These are phyloP conservation scores for Barnardius zonarius DNA, from an alignment of 2,113 vertebrate species.

Conservation along the genomic window DNA sequence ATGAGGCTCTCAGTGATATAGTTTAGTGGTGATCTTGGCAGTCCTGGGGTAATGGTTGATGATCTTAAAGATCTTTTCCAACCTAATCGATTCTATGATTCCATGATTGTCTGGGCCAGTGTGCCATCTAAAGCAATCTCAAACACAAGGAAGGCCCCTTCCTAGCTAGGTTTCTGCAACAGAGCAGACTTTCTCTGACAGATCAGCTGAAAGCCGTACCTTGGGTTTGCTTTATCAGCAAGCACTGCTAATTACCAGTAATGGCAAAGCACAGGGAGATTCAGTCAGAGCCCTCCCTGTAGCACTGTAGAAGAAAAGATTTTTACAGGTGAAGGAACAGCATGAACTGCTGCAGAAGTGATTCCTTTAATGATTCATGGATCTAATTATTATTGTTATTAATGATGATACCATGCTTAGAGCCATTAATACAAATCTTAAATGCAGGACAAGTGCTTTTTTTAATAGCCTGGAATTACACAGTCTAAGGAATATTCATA, in stretches of 20 bases:
- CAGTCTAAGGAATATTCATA: neutral
- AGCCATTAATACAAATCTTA: neutral
- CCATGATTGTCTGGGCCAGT: neutral
- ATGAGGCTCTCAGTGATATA: neutral
- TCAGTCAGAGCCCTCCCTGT: neutral
- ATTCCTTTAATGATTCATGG: neutral
- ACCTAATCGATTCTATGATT: neutral
- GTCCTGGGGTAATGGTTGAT: neutral
- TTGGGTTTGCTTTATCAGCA: neutral
- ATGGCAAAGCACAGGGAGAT: neutral
- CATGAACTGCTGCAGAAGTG: neutral
- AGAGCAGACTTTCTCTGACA: neutral
- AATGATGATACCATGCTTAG: neutral
- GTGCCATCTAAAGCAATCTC: neutral
- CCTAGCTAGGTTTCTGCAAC: neutral
- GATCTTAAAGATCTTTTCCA: neutral
- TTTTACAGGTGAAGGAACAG: neutral
- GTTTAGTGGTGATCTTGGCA: neutral
- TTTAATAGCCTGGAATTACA: neutral
- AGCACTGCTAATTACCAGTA: neutral
- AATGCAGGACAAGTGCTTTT: conserved; percentile 6
- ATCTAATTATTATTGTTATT: conserved; percentile 12
- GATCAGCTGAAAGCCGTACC: neutral
- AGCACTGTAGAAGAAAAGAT: neutral
- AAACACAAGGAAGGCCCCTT: neutral